Conservation (phyloP, 2,797 vertebrate genomes). For the Helarctos malayanus region DNA sequence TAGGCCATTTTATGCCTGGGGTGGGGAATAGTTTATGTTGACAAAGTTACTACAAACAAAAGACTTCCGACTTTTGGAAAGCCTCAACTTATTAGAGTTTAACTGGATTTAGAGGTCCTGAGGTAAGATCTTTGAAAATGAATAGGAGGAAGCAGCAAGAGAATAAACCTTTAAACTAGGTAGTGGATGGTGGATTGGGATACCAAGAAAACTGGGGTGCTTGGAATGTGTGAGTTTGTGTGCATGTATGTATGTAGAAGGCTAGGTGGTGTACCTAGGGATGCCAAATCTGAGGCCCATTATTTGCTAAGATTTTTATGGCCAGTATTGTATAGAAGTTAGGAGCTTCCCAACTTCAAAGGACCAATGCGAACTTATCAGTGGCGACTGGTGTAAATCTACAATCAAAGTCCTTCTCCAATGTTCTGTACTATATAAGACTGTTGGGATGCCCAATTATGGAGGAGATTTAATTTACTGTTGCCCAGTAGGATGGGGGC, state of each 20-base stretch:
- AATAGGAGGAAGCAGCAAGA: neutral
- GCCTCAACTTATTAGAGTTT: neutral
- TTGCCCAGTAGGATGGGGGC: neutral
- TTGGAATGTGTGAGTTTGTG: neutral
- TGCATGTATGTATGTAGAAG: neutral
- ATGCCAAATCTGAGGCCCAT: neutral
- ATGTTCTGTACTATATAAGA: neutral
- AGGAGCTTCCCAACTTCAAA: constrained; percentile 24
- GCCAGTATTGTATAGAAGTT: neutral
- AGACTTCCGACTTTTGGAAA: neutral
- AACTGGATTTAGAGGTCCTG: neutral
- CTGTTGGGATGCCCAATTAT: neutral
- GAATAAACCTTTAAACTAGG: neutral
- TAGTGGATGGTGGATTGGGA: neutral
- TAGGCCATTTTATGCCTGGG: neutral
- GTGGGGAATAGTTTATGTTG: neutral
- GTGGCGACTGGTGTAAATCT: neutral
- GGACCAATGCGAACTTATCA: neutral
- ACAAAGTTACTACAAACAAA: constrained; percentile 11
- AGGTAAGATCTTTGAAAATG: neutral
- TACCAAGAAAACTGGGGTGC: neutral
- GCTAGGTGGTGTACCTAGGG: neutral
- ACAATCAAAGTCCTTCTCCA: neutral
- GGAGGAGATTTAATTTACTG: constrained; percentile 21
- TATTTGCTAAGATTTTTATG: constrained; percentile 34